Conservation (phyloP, 2,888 invertebrate species). For the Morpho deidamia region DNA sequence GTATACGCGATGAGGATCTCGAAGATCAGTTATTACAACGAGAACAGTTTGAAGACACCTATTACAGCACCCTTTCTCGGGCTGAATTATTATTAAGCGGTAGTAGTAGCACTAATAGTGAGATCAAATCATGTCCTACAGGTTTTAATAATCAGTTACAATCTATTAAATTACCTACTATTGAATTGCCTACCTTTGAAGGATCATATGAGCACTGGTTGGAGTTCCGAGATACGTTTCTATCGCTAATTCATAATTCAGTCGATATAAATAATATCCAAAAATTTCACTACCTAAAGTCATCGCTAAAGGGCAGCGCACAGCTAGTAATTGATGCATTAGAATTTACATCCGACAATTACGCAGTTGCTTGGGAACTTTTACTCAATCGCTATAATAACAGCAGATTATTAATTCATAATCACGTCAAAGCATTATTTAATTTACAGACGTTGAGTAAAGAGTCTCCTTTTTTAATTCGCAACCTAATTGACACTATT, state of each 20-base stretch:
- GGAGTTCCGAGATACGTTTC: background rate
- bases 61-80: background rate
- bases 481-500: constrained; percentile 22
- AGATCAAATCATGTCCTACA: background rate
- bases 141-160: background rate
- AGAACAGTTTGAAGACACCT: background rate
- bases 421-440: constrained; percentile 20
- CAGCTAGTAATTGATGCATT: background rate
- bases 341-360: background rate
- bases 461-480: constrained; percentile 15
- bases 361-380: background rate
- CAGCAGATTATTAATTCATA: constrained; percentile 8
- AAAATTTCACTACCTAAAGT: constrained; percentile 8
- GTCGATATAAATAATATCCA: background rate
- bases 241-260: background rate
- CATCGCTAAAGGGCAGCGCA: background rate
- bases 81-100: background rate
- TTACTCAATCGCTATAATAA: background rate
- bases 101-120: background rate
- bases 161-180: background rate
- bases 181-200: background rate
- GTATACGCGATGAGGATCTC: background rate
- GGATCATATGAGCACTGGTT: background rate
- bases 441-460: constrained; percentile 6
- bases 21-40: background rate